Evolutionary conservation across 2,797 vertebrate species (phyloP).

Genomic region (Danio choprae): DNA sequence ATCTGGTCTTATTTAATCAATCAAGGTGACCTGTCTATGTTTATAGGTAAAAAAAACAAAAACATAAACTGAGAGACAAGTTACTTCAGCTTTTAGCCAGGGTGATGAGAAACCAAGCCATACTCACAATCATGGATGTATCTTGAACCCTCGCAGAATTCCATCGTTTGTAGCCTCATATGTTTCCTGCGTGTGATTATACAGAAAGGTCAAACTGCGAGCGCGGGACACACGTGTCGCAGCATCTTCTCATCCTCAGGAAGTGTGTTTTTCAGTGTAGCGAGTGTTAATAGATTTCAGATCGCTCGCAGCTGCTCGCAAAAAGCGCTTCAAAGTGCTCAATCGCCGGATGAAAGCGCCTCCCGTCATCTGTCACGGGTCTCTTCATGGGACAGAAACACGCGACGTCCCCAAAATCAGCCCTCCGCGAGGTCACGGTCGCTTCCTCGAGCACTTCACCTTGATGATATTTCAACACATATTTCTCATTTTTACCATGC

Average conservation of each 20-base stretch:
- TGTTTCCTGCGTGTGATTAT: constrained; percentile 33
- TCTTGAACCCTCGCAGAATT: constrained; percentile 7
- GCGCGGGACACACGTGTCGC: constrained; percentile 21
- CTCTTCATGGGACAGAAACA: constrained; percentile 27
- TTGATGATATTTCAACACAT: neutral
- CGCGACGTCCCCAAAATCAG: neutral
- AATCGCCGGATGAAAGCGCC: constrained; percentile 1
- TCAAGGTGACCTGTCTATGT: too few relatives aligned
- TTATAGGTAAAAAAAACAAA: too few relatives aligned
- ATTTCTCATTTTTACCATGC: constrained; percentile 10
- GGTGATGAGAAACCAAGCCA: neutral
- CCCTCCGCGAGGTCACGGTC: constrained; percentile 2
- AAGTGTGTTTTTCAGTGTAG: constrained; percentile 37
- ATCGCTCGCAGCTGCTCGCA: constrained; percentile 33
- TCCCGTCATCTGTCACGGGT: constrained; percentile 8
- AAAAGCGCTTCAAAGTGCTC: constrained; percentile 46
- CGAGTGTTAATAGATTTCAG: constrained; percentile 47
- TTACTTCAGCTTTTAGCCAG: neutral
- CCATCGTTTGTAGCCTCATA: constrained; percentile 6
- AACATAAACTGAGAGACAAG: too few relatives aligned
- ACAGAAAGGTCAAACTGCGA: constrained; percentile 16
- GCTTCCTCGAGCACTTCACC: constrained; percentile 38
- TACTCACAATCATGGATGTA: neutral
- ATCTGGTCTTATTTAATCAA: too few relatives aligned
- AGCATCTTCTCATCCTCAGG: constrained; percentile 51